These are phyloP conservation scores for Dioctria rufipes DNA, from an alignment of 2,888 invertebrate species.

Conservation along the genomic window DNA sequence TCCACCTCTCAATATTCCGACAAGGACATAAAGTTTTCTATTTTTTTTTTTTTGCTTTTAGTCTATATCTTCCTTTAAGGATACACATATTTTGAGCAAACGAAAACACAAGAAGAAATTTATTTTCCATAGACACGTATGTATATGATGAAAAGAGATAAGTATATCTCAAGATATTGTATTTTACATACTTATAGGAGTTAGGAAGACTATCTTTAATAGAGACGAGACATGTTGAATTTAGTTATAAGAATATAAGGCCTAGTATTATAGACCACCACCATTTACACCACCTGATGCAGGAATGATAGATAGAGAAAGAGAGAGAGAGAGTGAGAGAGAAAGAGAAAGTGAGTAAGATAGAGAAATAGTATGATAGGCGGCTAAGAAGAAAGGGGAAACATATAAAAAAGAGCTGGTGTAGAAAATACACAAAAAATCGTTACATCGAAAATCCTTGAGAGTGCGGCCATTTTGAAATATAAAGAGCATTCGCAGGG, in stretches of 20 bases:
- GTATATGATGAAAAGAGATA: constrained; percentile 44
- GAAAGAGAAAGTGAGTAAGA: neutral
- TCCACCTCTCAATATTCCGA: constrained; percentile 35
- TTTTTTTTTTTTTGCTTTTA: constrained; percentile 17
- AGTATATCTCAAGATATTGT: neutral
- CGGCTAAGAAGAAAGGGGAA: constrained; percentile 20
- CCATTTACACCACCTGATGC: constrained; percentile 36
- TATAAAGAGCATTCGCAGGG: constrained; percentile 28
- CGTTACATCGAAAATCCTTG: constrained; percentile 59
- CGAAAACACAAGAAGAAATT: constrained; percentile 38
- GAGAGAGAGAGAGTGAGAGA: constrained; percentile 7
- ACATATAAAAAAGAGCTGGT: constrained; percentile 5
- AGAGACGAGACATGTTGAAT: constrained; percentile 35
- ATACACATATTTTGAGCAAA: constrained; percentile 2
- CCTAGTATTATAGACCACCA: constrained; percentile 4
- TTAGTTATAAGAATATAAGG: constrained; percentile 31
- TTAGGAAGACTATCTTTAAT: neutral
- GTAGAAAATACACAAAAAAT: constrained; percentile 46
- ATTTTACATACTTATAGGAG: no score
- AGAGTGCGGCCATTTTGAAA: constrained; percentile 59
- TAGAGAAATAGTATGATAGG: constrained; percentile 26
- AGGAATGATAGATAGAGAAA: constrained; percentile 26
- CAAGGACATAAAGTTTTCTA: constrained; percentile 41
- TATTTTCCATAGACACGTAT: neutral
- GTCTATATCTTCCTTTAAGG: neutral